Conservation (phyloP, 2,797 vertebrate genomes). For the Neostethus bicornis region DNA sequence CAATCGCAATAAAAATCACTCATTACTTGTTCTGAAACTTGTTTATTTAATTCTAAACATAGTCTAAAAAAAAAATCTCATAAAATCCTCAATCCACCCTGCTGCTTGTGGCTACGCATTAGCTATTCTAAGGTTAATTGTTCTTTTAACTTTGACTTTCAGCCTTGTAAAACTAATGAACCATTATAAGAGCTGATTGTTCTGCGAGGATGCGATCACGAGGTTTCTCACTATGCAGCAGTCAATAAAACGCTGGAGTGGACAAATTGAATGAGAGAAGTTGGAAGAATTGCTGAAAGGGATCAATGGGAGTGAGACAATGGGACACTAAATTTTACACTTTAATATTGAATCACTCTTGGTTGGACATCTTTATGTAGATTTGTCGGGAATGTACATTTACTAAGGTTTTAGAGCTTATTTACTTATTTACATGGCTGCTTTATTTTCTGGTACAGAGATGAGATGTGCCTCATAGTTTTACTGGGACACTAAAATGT, state of each 20-base stretch:
- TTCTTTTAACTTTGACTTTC: slow-evolving; percentile 6
- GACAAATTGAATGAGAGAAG: slow-evolving; percentile 7
- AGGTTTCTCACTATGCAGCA: slow-evolving; percentile 34
- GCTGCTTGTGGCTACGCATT: neutral
- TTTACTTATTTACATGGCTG: slow-evolving; percentile 52
- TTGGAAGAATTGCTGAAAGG: slow-evolving; percentile 1
- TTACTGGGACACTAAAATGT: slow-evolving; percentile 36
- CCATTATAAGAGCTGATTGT: slow-evolving; percentile 28
- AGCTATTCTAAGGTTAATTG: neutral
- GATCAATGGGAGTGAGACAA: neutral
- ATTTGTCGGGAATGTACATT: too few species aligned
- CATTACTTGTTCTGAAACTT: neutral
- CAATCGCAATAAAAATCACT: neutral
- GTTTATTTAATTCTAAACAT: neutral
- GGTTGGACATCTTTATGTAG: slow-evolving; percentile 19
- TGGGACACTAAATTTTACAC: neutral
- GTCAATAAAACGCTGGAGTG: slow-evolving; percentile 21
- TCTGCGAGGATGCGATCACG: slow-evolving; percentile 31
- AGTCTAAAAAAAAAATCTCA: neutral
- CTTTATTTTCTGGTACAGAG: slow-evolving; percentile 2
- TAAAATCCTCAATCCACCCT: neutral
- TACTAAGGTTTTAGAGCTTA: too few species aligned
- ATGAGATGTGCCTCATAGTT: slow-evolving; percentile 29
- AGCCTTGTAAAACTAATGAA: slow-evolving; percentile 9
- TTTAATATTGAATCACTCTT: slow-evolving; percentile 4